Percentiles rank a stretch among this genome's conserved stretches.
Conservation (phyloP, 2,797 vertebrate genomes). For the Vespertilio murinus region DNA sequence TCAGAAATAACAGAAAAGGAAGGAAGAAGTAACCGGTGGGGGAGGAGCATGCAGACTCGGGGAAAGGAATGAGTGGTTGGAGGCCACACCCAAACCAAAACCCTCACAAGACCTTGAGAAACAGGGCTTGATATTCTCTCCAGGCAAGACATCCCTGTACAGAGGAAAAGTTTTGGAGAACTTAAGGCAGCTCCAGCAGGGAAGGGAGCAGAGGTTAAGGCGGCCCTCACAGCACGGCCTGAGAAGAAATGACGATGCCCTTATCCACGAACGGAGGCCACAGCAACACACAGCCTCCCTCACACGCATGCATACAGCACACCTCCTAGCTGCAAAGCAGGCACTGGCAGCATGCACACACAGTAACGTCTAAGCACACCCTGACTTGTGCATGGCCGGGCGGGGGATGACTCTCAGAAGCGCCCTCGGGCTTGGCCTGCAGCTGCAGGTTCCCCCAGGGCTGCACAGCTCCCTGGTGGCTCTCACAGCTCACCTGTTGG, state of each 20-base stretch:
- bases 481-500: not conserved
- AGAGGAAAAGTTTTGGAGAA: conserved; percentile 58
- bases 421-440: not conserved
- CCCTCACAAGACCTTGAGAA: conserved; percentile 49
- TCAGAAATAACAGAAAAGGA: not conserved
- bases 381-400: not conserved
- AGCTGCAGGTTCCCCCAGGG: not conserved
- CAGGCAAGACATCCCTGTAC: conserved; percentile 4
- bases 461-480: not conserved
- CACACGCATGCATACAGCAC: not conserved
- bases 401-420: not conserved
- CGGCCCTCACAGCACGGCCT: conserved; percentile 65
- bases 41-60: not conserved
- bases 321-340: not conserved
- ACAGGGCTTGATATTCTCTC: conserved; percentile 29
- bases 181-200: conserved; percentile 75
- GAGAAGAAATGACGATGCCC: conserved; percentile 48
- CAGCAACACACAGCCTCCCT: not conserved
- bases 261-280: conserved; percentile 17
- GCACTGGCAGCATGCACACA: conserved; percentile 6
- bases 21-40: not conserved
- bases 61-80: not conserved
- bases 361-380: not conserved
- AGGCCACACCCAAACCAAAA: conserved; percentile 25
- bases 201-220: conserved; percentile 69